Base-by-base conservation (phyloP, 2,888 invertebrate genomes). In the Cerastis rubricosa region DNA sequence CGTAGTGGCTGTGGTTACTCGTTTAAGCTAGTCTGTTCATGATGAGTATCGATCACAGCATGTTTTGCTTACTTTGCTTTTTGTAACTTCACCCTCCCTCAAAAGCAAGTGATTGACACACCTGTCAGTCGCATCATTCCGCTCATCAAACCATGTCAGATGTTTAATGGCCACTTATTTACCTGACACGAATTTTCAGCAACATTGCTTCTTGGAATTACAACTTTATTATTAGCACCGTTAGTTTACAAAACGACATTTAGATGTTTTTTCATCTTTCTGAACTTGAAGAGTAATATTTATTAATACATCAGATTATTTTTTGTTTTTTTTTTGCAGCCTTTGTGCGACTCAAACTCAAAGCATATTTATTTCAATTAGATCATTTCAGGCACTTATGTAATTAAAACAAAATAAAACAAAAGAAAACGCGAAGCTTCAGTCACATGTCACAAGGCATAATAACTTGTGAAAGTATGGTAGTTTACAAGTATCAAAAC, bases 41-140 rank as follows among this genome's bases (percentile, higher is more conserved):
- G 12, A 65, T 65, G 17, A 17, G 7, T 43, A 29, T 47, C 9
- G 9, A 47, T n/a, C 6, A 17, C 59, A 29, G 7, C 19, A 59
- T 67, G 2, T 47, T 35, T 29, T n/a, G 6, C 9, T 59, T 51
- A 40, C 2, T 43, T 78, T 51, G 61, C 2, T 22, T 25, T 64
- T 51, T 35, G n/a, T 35, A 35, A 40, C 17, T 6, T 0, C 54
- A 11, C n/a, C 25, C 57, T 25, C n/a, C 25, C 6, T 25, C 1
- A 14, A 59, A 40, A 47, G 19, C 22, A 66, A 40, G 1, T 67
- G 65, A 84, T 70, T 70, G 73, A 81, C 70, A 84, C 14, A 66
- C 22, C 80, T 79, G 84, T 29, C 81, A 70, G 57, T 49, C 22
- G 59, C 73, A 84, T 69, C 45, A 72, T 84, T 63, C 61, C 61